These are phyloP conservation scores for Sclerurus mexicanus DNA, from an alignment of 2,113 vertebrate species.

Conservation along the genomic window DNA sequence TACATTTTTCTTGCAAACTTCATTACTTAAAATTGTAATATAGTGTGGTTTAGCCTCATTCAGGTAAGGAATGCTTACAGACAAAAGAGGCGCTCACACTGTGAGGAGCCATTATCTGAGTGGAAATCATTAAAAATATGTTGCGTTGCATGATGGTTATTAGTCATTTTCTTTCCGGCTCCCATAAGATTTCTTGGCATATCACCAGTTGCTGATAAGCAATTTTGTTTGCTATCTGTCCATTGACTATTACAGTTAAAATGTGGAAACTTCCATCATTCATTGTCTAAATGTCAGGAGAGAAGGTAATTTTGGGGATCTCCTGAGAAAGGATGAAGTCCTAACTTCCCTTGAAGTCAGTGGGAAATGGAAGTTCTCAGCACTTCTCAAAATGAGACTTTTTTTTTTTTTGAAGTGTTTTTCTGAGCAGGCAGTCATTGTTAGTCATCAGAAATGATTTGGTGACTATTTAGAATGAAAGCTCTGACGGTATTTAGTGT, in stretches of 20 bases:
- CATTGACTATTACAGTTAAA: not conserved
- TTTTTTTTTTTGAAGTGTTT: not conserved
- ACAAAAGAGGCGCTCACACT: not conserved
- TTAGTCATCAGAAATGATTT: not conserved
- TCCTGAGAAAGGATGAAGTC: not conserved
- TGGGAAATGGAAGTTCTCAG: not conserved
- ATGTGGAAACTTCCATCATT: not conserved
- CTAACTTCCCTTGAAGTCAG: not conserved
- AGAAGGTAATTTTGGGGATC: not conserved
- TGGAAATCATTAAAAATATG: not conserved
- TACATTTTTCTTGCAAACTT: not conserved
- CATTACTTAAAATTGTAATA: not conserved
- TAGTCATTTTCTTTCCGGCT: not conserved
- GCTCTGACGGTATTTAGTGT: not conserved
- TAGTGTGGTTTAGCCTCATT: not conserved
- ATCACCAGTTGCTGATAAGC: not conserved
- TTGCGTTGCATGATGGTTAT: not conserved
- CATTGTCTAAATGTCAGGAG: not conserved
- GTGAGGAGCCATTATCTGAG: not conserved
- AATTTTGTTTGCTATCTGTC: conserved; percentile 14
- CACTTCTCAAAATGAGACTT: not conserved
- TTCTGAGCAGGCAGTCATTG: not conserved
- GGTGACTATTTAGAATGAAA: not conserved
- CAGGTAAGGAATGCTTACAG: not conserved
- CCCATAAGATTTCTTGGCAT: not conserved